These are phyloP conservation scores for Gonatopus flavifemur DNA, from an alignment of 1,140 invertebrate species.

Conservation along the genomic window DNA sequence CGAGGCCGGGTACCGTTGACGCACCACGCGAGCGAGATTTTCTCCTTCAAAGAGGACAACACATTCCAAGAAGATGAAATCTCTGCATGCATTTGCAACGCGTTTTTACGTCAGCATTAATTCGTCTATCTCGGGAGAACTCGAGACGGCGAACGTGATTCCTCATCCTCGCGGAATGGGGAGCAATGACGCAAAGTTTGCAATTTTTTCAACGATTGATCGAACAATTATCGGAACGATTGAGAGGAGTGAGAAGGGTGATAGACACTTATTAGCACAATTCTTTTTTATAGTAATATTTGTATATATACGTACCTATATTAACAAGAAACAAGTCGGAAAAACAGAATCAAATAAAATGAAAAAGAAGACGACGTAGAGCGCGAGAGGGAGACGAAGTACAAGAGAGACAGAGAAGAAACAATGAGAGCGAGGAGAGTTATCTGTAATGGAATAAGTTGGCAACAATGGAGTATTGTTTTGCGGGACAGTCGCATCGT, in stretches of 20 bases:
- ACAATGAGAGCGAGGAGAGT: constrained; percentile 49
- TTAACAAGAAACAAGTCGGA: too few species aligned
- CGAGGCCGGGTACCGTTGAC: too few species aligned
- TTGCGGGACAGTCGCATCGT: constrained; percentile 50
- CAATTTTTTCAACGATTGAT: constrained; percentile 24
- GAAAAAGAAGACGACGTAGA: background rate
- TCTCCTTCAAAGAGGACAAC: too few species aligned
- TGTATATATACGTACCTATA: too few species aligned
- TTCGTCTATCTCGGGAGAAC: too few species aligned
- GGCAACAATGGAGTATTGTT: constrained; percentile 58
- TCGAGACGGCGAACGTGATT: too few species aligned
- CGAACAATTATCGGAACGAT: constrained; percentile 26
- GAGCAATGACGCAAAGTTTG: too few species aligned
- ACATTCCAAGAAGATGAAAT: too few species aligned
- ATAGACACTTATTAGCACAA: constrained; percentile 28
- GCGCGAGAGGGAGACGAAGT: constrained; percentile 4
- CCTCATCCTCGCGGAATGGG: too few species aligned
- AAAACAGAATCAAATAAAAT: background rate
- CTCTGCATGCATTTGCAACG: too few species aligned
- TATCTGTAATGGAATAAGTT: constrained; percentile 62
- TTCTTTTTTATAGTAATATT: constrained; percentile 33
- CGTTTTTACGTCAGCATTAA: too few species aligned
- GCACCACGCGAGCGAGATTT: too few species aligned
- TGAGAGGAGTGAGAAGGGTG: constrained; percentile 5
- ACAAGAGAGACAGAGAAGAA: constrained; percentile 38